Conservation (phyloP, 1,140 invertebrate genomes). For the Cheumatopsyche charites region DNA sequence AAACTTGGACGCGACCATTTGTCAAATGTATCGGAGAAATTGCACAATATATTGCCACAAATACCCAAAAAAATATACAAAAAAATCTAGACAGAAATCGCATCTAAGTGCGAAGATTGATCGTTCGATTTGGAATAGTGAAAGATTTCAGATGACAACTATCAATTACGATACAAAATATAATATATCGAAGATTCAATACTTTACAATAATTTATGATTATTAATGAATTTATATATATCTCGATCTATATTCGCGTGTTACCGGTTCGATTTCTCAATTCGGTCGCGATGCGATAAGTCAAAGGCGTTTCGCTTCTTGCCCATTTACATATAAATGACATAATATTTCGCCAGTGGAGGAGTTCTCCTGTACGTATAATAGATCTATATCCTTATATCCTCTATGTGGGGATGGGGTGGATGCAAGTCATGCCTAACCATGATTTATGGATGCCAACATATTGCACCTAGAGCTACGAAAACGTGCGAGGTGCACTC, state of each 20-base stretch:
- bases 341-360: conserved; percentile 34
- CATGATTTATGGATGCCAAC: conserved; percentile 40
- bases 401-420: not conserved
- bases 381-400: not conserved
- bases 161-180: too few species aligned
- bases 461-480: conserved; percentile 33
- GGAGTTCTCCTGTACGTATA: not conserved
- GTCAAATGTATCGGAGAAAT: conserved; percentile 12
- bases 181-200: too few species aligned
- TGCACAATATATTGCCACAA: not conserved
- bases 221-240: too few species aligned
- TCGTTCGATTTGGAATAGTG: too few species aligned
- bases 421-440: conserved; percentile 33
- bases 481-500: not conserved
- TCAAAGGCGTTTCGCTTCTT: conserved; percentile 25
- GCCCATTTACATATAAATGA: conserved; percentile 41
- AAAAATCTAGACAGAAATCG: too few species aligned
- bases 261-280: too few species aligned
- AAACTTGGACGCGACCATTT: conserved; percentile 30
- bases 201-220: too few species aligned
- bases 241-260: too few species aligned
- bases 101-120: too few species aligned
- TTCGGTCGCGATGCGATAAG: conserved; percentile 23
- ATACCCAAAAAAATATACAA: too few species aligned
- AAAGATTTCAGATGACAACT: too few species aligned